phyloP scores from a whole-genome alignment of 2,888 invertebrate genomes.

The Xylota segnis region DNA sequence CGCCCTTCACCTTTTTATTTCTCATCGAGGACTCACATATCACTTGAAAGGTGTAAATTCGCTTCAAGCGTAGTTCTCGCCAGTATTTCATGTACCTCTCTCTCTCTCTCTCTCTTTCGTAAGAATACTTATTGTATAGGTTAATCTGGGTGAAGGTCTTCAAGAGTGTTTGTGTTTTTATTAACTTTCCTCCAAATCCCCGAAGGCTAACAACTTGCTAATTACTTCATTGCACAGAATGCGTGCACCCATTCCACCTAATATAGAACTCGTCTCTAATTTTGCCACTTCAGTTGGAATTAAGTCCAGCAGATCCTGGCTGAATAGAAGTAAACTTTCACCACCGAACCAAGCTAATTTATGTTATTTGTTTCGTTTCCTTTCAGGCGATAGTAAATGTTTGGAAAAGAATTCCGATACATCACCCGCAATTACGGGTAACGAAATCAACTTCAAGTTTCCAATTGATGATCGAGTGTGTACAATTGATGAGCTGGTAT shows the following conservation, averaged over 20 bases:
- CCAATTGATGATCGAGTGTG: conserved; percentile 85
- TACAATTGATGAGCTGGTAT: conserved; percentile 83
- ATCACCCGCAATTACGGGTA: conserved; percentile 78
- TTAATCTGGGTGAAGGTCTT: background rate
- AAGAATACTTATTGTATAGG: no score
- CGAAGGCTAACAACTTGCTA: conserved; percentile 4
- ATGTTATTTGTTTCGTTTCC: conserved; percentile 43
- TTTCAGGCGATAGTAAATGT: conserved; percentile 82
- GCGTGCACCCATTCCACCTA: background rate
- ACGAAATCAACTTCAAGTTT: conserved; percentile 87
- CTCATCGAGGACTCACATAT: no score
- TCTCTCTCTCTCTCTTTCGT: no score
- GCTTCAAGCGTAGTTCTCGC: no score
- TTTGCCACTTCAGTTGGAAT: background rate
- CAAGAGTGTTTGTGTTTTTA: background rate
- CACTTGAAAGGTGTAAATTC: no score
- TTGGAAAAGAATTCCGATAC: conserved; percentile 83
- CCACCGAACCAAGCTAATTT: conserved; percentile 38
- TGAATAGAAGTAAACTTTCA: conserved; percentile 37
- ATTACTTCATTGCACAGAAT: conserved; percentile 7
- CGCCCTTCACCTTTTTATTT: no score
- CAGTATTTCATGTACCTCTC: no score
- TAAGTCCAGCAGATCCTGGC: conserved; percentile 19
- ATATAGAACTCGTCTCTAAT: background rate
- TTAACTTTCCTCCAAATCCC: background rate